These are phyloP conservation scores for Cinclus mexicanus DNA, from an alignment of 2,113 vertebrate species.

Conservation along the genomic window DNA sequence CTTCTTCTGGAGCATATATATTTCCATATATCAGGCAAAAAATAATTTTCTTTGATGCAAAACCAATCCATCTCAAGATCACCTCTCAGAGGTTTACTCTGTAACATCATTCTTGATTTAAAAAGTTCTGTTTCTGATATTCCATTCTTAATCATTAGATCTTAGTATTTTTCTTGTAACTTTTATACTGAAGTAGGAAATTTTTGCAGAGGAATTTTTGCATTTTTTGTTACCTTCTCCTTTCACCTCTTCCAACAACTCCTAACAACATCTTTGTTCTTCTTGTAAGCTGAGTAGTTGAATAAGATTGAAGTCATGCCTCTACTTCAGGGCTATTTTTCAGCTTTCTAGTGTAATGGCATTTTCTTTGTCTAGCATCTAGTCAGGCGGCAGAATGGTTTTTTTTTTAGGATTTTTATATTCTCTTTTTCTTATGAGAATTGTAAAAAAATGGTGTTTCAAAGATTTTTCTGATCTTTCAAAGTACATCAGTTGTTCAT, in stretches of 20 bases:
- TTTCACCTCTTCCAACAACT: neutral
- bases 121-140: neutral
- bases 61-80: neutral
- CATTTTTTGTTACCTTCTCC: neutral
- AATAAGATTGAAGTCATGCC: neutral
- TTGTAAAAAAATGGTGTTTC: neutral
- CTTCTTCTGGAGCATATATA: neutral
- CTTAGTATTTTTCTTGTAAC: neutral
- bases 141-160: neutral
- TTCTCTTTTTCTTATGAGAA: neutral
- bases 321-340: conserved; percentile 3
- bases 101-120: neutral
- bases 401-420: neutral
- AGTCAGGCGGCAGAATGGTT: neutral
- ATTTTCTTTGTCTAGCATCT: neutral
- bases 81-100: neutral
- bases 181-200: neutral
- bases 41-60: neutral
- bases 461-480: conserved; percentile 15
- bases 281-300: neutral
- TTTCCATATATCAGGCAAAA: neutral
- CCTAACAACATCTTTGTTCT: neutral
- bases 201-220: neutral
- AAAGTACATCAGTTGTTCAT: neutral
- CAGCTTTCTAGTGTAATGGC: neutral